Percentiles rank a stretch among this genome's conserved stretches.
Evolutionary conservation across 2,797 vertebrate species (phyloP).

Genomic region (Cebuella pygmaea): DNA sequence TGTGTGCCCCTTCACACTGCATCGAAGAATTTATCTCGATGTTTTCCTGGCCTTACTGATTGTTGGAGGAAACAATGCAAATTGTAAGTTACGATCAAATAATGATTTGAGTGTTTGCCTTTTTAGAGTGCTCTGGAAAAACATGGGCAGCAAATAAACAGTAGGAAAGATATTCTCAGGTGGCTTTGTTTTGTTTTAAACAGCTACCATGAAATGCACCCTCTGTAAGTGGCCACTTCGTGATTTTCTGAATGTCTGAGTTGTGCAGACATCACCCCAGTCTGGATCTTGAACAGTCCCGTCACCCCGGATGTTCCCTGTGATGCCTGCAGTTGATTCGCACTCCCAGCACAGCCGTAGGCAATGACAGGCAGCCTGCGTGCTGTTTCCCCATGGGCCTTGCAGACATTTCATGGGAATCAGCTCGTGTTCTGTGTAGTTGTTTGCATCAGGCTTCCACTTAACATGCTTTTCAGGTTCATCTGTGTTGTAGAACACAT

Average conservation of each 20-base stretch:
- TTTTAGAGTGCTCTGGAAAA: neutral
- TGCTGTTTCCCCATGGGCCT: neutral
- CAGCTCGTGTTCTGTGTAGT: neutral
- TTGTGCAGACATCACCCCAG: neutral
- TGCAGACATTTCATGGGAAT: neutral
- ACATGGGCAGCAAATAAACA: neutral
- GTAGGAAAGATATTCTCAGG: neutral
- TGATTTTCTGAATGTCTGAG: neutral
- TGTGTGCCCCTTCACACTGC: neutral
- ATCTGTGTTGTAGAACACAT: accelerated
- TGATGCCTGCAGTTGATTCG: neutral
- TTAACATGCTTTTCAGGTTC: neutral
- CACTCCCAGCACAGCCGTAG: neutral
- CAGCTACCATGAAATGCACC: neutral
- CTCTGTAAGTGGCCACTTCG: too few relatives aligned
- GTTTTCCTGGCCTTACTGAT: neutral
- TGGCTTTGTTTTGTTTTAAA: neutral
- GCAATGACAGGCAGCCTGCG: neutral
- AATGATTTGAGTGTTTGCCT: neutral
- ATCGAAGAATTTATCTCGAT: accelerated
- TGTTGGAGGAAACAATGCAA: neutral
- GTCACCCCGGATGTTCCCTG: neutral
- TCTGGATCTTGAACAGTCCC: neutral
- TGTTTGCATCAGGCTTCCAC: neutral
- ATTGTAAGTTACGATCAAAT: too few relatives aligned